These are phyloP conservation scores for Drosophila niveifrons DNA, from an alignment of 2,888 invertebrate genomes.

Conservation along the genomic window DNA sequence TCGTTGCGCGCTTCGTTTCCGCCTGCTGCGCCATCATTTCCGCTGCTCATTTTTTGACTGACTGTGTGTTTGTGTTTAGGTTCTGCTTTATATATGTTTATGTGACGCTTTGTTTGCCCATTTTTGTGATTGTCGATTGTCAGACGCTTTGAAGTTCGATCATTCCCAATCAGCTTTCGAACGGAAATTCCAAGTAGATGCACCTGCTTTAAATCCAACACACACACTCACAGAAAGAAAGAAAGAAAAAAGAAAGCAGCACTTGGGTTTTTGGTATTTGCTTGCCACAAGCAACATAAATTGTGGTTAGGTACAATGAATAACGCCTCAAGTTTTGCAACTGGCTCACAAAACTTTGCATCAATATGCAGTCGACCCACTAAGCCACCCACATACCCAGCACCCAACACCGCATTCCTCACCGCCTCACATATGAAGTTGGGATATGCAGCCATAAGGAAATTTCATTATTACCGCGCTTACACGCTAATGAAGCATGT, in stretches of 20 bases:
- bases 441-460: constrained; percentile 76
- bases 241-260: background rate
- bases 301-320: constrained; percentile 61
- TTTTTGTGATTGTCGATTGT: constrained; percentile 77
- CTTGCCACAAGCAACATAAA: constrained; percentile 67
- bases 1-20: constrained; percentile 66
- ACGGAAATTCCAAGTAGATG: constrained; percentile 60
- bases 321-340: constrained; percentile 70
- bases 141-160: constrained; percentile 57
- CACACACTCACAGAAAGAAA: background rate
- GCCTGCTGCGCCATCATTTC: constrained; percentile 77
- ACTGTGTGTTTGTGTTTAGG: constrained; percentile 44
- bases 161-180: constrained; percentile 59
- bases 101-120: constrained; percentile 65
- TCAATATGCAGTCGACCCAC: constrained; percentile 61
- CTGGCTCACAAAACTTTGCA: constrained; percentile 69
- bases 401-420: background rate
- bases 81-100: constrained; percentile 51
- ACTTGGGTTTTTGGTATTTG: constrained; percentile 25
- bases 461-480: constrained; percentile 82
- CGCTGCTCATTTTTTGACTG: constrained; percentile 72
- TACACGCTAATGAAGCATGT: constrained; percentile 83
- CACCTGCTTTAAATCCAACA: constrained; percentile 56
- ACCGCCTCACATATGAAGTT: constrained; percentile 43
- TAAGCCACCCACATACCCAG: background rate